Conservation (phyloP, 2,113 vertebrate species). For the Chloroceryle aenea region DNA sequence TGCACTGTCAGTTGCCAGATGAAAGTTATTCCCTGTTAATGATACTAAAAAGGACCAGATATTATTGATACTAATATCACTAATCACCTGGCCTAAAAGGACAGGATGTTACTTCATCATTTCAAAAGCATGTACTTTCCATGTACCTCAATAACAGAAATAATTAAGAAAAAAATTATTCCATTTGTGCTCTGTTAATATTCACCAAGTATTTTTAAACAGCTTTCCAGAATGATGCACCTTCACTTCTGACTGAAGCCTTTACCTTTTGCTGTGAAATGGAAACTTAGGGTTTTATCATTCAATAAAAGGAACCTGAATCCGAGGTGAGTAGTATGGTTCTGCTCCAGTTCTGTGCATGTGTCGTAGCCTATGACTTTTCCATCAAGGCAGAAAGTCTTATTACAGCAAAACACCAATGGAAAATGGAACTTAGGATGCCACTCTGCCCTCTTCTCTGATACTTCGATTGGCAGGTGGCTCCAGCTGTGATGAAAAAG, state of each 20-base stretch:
- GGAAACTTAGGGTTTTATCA: slow-evolving; percentile 20
- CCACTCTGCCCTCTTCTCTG: slow-evolving; percentile 35
- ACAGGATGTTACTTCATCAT: not conserved
- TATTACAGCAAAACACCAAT: slow-evolving; percentile 56
- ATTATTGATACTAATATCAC: slow-evolving; percentile 8
- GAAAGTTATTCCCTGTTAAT: slow-evolving; percentile 2
- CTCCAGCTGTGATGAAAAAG: not conserved
- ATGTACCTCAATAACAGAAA: slow-evolving; percentile 30
- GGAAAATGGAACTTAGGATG: slow-evolving; percentile 16
- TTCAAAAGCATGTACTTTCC: slow-evolving; percentile 20
- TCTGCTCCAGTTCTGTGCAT: slow-evolving; percentile 7
- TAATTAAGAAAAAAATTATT: slow-evolving; percentile 41
- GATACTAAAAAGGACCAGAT: not conserved
- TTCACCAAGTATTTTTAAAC: slow-evolving; percentile 66
- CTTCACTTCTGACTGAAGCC: not conserved
- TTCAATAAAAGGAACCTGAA: slow-evolving; percentile 24
- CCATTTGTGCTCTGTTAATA: slow-evolving; percentile 39
- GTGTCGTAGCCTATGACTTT: not conserved
- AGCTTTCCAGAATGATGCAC: slow-evolving; percentile 30
- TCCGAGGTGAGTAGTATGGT: not conserved
- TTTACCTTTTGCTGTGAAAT: slow-evolving; percentile 35
- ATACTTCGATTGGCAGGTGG: not conserved
- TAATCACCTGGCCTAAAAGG: slow-evolving; percentile 20
- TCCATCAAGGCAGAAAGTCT: slow-evolving; percentile 54
- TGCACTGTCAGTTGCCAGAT: not conserved